Conservation (phyloP, 1,140 invertebrate species). For the Bombus consobrinus region DNA sequence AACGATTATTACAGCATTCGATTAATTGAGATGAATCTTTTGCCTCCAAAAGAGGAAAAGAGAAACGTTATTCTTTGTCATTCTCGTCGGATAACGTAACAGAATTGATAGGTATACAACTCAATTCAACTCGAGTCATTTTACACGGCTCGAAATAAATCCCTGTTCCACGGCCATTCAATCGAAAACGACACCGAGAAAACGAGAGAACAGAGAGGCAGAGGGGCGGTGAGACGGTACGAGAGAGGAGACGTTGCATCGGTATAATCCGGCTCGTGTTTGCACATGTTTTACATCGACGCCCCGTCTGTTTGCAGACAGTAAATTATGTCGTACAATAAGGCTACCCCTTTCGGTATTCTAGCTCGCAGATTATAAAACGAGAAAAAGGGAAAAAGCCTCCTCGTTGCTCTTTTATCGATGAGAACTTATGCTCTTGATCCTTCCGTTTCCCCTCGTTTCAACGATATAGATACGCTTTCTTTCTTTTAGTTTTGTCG, state of each 20-base stretch:
- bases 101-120: constrained; percentile 60
- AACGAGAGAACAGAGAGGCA: constrained; percentile 1
- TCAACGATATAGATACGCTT: background rate
- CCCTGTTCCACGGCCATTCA: constrained; percentile 61
- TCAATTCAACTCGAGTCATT: constrained; percentile 73
- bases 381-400: constrained; percentile 50
- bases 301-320: constrained; percentile 82
- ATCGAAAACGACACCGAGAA: constrained; percentile 67
- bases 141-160: constrained; percentile 77
- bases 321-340: constrained; percentile 82
- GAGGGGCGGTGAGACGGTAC: background rate
- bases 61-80: background rate
- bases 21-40: background rate
- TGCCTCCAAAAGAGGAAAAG: background rate
- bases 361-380: constrained; percentile 68
- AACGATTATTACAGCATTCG: background rate
- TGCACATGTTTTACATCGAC: constrained; percentile 82
- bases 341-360: constrained; percentile 57
- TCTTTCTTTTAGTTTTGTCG: background rate
- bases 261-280: constrained; percentile 70
- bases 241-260: constrained; percentile 14
- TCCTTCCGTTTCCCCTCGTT: background rate
- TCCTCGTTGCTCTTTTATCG: constrained; percentile 54
- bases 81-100: background rate
- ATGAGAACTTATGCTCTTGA: background rate